Conservation (phyloP, 2,888 invertebrate genomes). For the Drosophila koepferae region DNA sequence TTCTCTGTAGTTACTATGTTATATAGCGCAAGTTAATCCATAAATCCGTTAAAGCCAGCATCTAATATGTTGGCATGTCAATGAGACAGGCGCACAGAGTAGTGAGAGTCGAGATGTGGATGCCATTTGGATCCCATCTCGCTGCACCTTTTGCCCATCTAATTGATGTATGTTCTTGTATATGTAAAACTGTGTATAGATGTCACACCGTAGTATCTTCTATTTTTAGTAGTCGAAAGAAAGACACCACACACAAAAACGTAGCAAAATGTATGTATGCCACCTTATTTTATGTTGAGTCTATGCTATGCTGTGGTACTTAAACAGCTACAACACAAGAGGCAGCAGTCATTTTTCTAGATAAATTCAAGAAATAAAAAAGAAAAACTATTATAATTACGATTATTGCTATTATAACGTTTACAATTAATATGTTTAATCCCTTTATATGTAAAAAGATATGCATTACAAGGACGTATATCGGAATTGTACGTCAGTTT, state of each 20-base stretch:
- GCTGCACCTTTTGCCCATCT: slow-evolving; percentile 55
- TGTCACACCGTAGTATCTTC: slow-evolving; percentile 51
- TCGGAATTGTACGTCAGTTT: slow-evolving; percentile 62
- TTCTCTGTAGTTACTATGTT: slow-evolving; percentile 72
- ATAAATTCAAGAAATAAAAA: slow-evolving; percentile 44
- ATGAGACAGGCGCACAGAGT: slow-evolving; percentile 41
- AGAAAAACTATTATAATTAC: slow-evolving; percentile 63
- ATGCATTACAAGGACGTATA: slow-evolving; percentile 63
- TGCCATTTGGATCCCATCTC: slow-evolving; percentile 10
- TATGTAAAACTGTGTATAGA: slow-evolving; percentile 70
- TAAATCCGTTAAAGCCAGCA: slow-evolving; percentile 53
- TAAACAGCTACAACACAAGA: slow-evolving; percentile 60
- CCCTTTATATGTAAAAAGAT: slow-evolving; percentile 75
- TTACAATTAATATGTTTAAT: slow-evolving; percentile 71
- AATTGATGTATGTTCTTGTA: slow-evolving; percentile 61
- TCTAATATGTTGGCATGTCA: slow-evolving; percentile 43
- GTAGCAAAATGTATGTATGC: slow-evolving; percentile 45
- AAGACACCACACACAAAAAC: slow-evolving; percentile 34
- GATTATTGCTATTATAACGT: slow-evolving; percentile 69
- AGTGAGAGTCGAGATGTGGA: slow-evolving; percentile 25
- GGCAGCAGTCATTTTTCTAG: slow-evolving; percentile 66
- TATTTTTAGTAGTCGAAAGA: slow-evolving; percentile 43
- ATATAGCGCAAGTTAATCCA: slow-evolving; percentile 74
- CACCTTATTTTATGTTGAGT: slow-evolving; percentile 62
- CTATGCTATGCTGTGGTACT: slow-evolving; percentile 73